Base-by-base conservation (phyloP, 2,888 invertebrate genomes). In the Lepidocyrtinus sp. region DNA sequence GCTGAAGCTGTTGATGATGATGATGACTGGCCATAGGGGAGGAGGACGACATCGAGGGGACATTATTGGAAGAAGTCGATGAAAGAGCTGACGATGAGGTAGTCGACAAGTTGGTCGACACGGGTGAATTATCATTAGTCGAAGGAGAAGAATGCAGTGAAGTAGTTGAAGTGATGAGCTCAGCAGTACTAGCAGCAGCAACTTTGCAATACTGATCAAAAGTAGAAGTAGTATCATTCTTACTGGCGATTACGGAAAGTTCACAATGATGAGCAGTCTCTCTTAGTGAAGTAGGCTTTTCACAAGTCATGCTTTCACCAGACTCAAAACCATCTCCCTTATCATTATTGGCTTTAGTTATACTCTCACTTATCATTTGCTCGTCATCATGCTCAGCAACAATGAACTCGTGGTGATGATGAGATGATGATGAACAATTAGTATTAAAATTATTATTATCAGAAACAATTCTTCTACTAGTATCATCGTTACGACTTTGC, bases 191-290 rank as follows among this genome's bases (percentile, higher is more conserved):
- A 75, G 78, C 78, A 78, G 75, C 50, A 50, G 50, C 50, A 75
- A 75, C 79, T 72, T 68, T 82, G 82, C 82, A 82, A 82, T 82
- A 82, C 82, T 82, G 78, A 82, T 82, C 79, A 75, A 50, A 50
- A 50, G 2, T 50, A 50, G 50, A n/a, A 50, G 50, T 50, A 50
- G 82, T 75, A 79, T 79, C 75, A 80, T 80, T 72, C 75, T 79
- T 78, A 82, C 78, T 79, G 78, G 82, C 71, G 75, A 78, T 78
- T 79, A 78, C 82, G 82, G 82, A 82, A 82, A 82, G 82, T 82
- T 82, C 78, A 82, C 75, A 74, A 80, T 80, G 80, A 80, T 75
- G 75, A 80, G 80, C 79, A 78, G 75, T 79, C 79, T 82, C 79
- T 79, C 78, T 75, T 72, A 75, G 71, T 50, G 69, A 64, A 79